Conservation (phyloP, 2,888 invertebrate species). For the Bugulina stolonifera region DNA sequence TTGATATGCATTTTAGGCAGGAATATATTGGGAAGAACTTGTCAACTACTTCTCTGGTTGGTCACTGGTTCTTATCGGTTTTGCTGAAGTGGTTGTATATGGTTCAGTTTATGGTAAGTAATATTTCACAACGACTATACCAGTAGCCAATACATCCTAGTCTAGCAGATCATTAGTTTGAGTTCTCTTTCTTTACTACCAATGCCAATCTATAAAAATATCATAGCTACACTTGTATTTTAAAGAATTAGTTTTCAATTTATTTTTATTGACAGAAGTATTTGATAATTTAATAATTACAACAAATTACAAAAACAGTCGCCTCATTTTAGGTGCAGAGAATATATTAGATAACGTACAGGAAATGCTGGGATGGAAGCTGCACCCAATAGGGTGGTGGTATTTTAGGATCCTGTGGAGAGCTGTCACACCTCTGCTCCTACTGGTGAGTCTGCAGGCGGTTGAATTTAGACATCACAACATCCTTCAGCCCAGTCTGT, state of each 20-base stretch:
- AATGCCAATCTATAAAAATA: no score
- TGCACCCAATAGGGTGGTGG: background rate
- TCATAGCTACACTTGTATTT: no score
- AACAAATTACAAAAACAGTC: no score
- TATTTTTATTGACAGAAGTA: no score
- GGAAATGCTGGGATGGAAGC: slow-evolving; percentile 13
- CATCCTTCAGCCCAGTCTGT: no score
- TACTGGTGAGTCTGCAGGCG: slow-evolving; percentile 14
- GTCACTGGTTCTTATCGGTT: slow-evolving; percentile 34
- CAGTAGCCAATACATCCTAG: no score
- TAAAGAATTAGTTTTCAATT: no score
- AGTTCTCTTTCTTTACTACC: no score
- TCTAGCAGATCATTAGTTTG: no score
- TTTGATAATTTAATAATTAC: no score
- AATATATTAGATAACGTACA: slow-evolving; percentile 21
- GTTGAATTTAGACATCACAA: background rate
- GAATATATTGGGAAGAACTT: slow-evolving; percentile 34
- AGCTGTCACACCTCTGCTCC: slow-evolving; percentile 25
- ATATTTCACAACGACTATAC: background rate
- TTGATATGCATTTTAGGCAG: slow-evolving; percentile 31
- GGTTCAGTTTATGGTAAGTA: slow-evolving; percentile 34
- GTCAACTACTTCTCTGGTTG: slow-evolving; percentile 34
- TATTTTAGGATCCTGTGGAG: slow-evolving; percentile 29
- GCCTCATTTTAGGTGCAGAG: slow-evolving; percentile 26
- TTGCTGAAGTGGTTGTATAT: slow-evolving; percentile 32